Conservation (phyloP, 2,797 vertebrate species). For the Peromyscus aztecus region DNA sequence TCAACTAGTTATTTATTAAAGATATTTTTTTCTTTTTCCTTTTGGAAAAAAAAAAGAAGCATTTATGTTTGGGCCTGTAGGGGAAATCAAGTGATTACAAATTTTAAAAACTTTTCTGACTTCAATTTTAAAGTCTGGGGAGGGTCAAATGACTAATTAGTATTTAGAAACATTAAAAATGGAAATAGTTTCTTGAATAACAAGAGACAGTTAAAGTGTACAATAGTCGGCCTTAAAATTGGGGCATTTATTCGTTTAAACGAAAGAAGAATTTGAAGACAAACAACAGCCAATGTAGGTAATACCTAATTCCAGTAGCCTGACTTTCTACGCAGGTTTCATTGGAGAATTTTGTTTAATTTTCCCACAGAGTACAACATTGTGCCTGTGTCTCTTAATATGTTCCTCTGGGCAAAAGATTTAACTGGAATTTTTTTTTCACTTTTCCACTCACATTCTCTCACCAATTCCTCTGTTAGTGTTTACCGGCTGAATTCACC, state of each 20-base stretch:
- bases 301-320: background rate
- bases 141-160: constrained; percentile 45
- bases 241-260: background rate
- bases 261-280: background rate
- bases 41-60: background rate
- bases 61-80: constrained; percentile 23
- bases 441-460: no score
- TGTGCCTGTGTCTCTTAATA: background rate
- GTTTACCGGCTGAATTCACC: background rate
- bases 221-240: background rate
- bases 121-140: constrained; percentile 24
- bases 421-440: background rate
- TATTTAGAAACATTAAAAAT: constrained; percentile 54
- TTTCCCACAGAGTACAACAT: background rate
- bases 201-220: background rate
- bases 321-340: background rate
- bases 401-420: background rate
- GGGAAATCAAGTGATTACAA: constrained; percentile 9
- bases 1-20: constrained; percentile 72
- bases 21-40: constrained; percentile 7
- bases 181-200: background rate
- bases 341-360: background rate
- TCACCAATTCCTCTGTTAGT: background rate
- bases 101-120: constrained; percentile 17
- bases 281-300: background rate